These are phyloP conservation scores for Drosophila rhopaloa DNA, from an alignment of 1,140 invertebrate genomes.

Conservation along the genomic window DNA sequence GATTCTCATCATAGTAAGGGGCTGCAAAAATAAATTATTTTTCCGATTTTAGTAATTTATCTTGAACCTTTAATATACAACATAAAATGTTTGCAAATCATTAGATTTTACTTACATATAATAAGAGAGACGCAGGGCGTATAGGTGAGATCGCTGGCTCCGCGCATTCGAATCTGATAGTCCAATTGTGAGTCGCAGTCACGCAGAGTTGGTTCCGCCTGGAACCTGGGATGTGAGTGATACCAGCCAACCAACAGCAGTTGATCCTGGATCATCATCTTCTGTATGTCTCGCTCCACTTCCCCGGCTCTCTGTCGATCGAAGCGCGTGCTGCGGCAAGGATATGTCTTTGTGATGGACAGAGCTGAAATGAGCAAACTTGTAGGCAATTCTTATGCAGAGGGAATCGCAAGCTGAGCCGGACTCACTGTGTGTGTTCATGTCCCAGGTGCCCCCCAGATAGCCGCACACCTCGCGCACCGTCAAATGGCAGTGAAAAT, in stretches of 20 bases:
- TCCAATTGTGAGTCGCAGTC: slow-evolving; percentile 97
- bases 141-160: slow-evolving; percentile 94
- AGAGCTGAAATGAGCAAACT: slow-evolving; percentile 88
- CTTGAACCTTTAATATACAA: too few species aligned
- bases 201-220: slow-evolving; percentile 94
- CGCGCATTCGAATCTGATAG: slow-evolving; percentile 97
- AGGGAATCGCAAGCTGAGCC: slow-evolving; percentile 16
- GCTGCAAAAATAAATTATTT: slow-evolving; percentile 86
- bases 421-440: slow-evolving; percentile 95
- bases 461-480: slow-evolving; percentile 97
- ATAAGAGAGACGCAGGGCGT: slow-evolving; percentile 97
- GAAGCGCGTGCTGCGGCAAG: slow-evolving; percentile 92
- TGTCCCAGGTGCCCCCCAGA: slow-evolving; percentile 97
- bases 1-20: slow-evolving; percentile 92
- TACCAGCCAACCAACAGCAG: slow-evolving; percentile 97
- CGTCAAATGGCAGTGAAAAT: slow-evolving; percentile 97
- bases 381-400: neutral
- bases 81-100: slow-evolving; percentile 60
- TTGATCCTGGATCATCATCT: slow-evolving; percentile 92
- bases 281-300: slow-evolving; percentile 92
- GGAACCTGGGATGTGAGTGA: slow-evolving; percentile 96
- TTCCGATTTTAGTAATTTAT: too few species aligned
- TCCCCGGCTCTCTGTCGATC: slow-evolving; percentile 90
- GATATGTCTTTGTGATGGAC: slow-evolving; percentile 94
- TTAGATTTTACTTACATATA: slow-evolving; percentile 88